These are phyloP conservation scores for Lophotis ruficrista DNA, from an alignment of 2,113 vertebrate species.

Conservation along the genomic window DNA sequence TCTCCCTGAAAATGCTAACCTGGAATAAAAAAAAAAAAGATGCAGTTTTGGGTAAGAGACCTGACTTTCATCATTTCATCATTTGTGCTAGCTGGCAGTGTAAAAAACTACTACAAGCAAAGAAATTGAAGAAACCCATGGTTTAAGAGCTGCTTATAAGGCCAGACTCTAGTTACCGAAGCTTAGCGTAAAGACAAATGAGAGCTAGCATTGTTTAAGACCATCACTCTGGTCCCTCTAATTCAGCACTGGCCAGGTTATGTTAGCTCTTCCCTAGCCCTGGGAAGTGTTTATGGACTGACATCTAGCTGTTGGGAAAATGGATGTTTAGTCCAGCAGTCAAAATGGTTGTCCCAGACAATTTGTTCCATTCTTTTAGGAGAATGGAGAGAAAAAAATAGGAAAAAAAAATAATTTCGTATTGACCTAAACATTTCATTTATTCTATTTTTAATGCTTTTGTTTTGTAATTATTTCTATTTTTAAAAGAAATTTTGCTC, in stretches of 20 bases:
- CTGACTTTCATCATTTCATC: not conserved
- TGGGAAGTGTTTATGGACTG: not conserved
- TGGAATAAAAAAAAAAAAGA: not conserved
- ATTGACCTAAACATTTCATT: not conserved
- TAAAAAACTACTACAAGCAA: not conserved
- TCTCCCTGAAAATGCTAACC: not conserved
- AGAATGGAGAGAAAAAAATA: not conserved
- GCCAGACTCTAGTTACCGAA: not conserved
- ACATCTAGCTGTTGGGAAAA: not conserved
- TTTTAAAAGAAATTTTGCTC: not conserved
- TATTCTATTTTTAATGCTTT: not conserved
- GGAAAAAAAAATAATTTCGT: not conserved
- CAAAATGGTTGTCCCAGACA: not conserved
- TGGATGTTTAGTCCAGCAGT: not conserved
- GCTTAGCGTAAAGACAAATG: not conserved
- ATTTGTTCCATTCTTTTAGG: not conserved
- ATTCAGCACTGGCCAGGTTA: not conserved
- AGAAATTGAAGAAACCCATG: not conserved
- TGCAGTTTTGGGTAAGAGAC: not conserved
- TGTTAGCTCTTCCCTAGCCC: not conserved
- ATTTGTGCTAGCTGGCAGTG: not conserved
- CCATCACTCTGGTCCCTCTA: not conserved
- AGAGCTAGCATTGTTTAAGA: not conserved
- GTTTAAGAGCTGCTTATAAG: not conserved
- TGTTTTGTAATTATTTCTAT: not conserved